Evolutionary conservation across 2,888 invertebrate species (phyloP).

Genomic region (Sphinx pinastri): DNA sequence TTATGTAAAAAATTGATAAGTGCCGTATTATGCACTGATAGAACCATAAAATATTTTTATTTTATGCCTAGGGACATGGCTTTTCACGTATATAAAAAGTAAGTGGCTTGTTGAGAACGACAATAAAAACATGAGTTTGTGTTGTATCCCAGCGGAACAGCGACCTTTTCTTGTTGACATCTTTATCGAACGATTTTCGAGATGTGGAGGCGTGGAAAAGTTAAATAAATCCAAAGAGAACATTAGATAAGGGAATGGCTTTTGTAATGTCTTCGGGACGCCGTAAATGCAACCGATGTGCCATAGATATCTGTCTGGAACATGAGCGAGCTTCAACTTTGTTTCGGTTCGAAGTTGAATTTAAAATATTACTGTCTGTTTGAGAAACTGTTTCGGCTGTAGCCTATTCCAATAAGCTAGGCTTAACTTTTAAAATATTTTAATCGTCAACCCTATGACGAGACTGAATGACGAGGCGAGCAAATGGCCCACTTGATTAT

Average conservation of each 20-base stretch:
- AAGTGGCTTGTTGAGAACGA: conserved; percentile 44
- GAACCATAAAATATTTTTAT: conserved; percentile 20
- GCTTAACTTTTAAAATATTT: not conserved
- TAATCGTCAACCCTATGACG: too few species aligned
- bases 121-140: conserved; percentile 52
- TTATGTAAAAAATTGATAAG: conserved; percentile 17
- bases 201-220: conserved; percentile 80
- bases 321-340: conserved; percentile 45
- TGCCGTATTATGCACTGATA: conserved; percentile 21
- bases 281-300: conserved; percentile 81
- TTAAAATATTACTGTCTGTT: conserved; percentile 12
- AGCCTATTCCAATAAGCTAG: not conserved
- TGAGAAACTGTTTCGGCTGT: not conserved
- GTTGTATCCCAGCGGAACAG: conserved; percentile 56
- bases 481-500: too few species aligned
- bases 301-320: conserved; percentile 71
- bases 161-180: conserved; percentile 79
- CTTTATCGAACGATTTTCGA: conserved; percentile 77
- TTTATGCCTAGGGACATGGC: conserved; percentile 16
- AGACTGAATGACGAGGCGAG: too few species aligned
- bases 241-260: conserved; percentile 83
- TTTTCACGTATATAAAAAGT: conserved; percentile 33
- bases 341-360: conserved; percentile 35
- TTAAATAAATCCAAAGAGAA: conserved; percentile 80
- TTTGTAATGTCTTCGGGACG: conserved; percentile 82